Evolutionary conservation across 2,888 invertebrate genomes (phyloP).

Genomic region (Nymphalis c-album): DNA sequence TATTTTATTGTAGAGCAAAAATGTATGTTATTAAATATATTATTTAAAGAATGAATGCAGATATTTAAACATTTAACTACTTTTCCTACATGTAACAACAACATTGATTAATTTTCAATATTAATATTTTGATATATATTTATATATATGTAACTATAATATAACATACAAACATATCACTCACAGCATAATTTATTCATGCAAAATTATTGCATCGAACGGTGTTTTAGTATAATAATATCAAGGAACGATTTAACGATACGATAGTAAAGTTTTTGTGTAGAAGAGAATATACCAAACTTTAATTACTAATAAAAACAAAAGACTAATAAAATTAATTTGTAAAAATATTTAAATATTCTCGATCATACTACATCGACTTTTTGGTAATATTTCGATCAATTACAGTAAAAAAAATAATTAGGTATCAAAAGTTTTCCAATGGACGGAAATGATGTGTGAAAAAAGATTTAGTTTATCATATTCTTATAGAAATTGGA

Average conservation of each 20-base stretch:
- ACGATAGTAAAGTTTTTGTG: not conserved
- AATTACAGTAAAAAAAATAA: not conserved
- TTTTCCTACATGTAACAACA: not conserved
- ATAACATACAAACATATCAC: not conserved
- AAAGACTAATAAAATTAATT: not conserved
- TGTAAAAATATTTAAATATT: not conserved
- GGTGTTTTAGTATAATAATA: not conserved
- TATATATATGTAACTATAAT: not conserved
- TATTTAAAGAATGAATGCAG: not conserved
- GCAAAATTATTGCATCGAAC: not conserved
- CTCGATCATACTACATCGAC: too few relatives aligned
- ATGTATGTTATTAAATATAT: not conserved
- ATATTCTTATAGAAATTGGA: not conserved
- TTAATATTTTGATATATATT: not conserved
- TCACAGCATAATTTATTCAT: not conserved
- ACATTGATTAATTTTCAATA: too few relatives aligned
- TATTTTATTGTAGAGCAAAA: not conserved
- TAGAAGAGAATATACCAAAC: not conserved
- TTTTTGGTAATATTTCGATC: not conserved
- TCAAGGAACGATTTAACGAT: not conserved
- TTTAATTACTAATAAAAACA: not conserved
- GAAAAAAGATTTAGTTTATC: not conserved
- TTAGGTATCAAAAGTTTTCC: not conserved
- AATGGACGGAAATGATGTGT: slow-evolving; percentile 4
- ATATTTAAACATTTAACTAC: not conserved